Base-by-base conservation (phyloP, 2,888 invertebrate species). In the Didymodactylos carnosus region DNA sequence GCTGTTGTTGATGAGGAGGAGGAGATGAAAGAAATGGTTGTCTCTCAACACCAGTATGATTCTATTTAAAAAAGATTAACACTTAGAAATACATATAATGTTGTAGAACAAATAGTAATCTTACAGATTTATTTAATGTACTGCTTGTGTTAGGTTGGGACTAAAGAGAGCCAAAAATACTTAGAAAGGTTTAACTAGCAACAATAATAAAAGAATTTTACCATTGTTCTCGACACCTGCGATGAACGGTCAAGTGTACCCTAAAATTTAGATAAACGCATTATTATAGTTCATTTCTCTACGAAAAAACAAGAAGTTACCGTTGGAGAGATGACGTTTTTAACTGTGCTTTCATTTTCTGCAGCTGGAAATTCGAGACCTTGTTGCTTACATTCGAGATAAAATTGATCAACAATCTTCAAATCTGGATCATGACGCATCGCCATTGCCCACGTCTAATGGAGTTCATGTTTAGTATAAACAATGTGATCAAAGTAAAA, bases 391-490 rank as follows among this genome's bases (percentile, higher is more conserved):
- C 98, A 86, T 81, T 98, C 97, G 81, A 90, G 89, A 85, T 95
- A 97, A n/a, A 94, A 88, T 83, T 90, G 90, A 35, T 89, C 90
- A 39, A 98, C 95, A 39, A 97, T 97, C 74, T 88, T 88, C 79
- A 93, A 85, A 75, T 97, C 94, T 0, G 94, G 89, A 80, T 91
- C 90, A 80, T 88, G 89, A 79, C 90, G 89, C 84, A 98, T 99
- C 2, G 97, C 94, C 84, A 95, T 94, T 0, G 97, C 93, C 98
- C 98, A 98, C 76, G 92, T 91, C 86, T 40, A 14, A 0, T 25
- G 25, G n/a, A 49, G 35, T 10, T 7, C 11, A 49, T 29, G 14
- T 19, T 23, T 7, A 23, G 14, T 49, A 46, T 49, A 49, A 3
- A 8, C 35, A n/a, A 40, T 19, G 13, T 19, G 14, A 25, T 27